Conservation (phyloP, 2,113 vertebrate species). For the Talpa occidentalis region DNA sequence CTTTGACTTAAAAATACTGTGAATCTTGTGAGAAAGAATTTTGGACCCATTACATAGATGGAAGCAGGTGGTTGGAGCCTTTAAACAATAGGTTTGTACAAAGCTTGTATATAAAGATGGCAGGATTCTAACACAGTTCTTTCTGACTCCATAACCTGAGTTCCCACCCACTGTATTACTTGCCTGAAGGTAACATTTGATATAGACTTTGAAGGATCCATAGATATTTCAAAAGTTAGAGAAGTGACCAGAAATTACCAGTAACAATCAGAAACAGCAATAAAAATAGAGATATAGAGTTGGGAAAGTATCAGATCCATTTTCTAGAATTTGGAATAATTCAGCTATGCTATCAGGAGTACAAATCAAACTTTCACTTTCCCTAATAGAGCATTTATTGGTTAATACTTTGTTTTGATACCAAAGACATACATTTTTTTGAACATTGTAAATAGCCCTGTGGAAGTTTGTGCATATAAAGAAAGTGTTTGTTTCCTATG, state of each 20-base stretch:
- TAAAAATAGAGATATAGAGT: neutral
- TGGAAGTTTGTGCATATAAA: neutral
- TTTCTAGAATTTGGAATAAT: neutral
- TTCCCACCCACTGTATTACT: neutral
- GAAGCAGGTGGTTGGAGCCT: neutral
- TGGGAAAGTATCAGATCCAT: neutral
- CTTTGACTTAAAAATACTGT: neutral
- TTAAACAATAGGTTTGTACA: neutral
- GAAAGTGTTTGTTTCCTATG: neutral
- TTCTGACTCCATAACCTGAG: neutral
- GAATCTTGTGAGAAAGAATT: neutral
- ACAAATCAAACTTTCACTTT: neutral
- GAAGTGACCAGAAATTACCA: neutral
- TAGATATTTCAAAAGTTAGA: neutral
- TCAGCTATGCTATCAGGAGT: neutral
- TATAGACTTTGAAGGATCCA: neutral
- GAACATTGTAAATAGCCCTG: neutral
- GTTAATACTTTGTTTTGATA: constrained; percentile 21
- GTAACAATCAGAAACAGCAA: neutral
- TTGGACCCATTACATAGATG: neutral
- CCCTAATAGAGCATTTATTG: neutral
- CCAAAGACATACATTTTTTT: neutral
- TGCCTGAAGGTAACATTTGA: neutral
- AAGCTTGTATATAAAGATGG: neutral
- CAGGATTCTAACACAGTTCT: neutral